A percentile compares a stretch with the other conserved stretches of the same genome.
Conservation (phyloP, 2,888 invertebrate species). For the Drosophila eohydei region DNA sequence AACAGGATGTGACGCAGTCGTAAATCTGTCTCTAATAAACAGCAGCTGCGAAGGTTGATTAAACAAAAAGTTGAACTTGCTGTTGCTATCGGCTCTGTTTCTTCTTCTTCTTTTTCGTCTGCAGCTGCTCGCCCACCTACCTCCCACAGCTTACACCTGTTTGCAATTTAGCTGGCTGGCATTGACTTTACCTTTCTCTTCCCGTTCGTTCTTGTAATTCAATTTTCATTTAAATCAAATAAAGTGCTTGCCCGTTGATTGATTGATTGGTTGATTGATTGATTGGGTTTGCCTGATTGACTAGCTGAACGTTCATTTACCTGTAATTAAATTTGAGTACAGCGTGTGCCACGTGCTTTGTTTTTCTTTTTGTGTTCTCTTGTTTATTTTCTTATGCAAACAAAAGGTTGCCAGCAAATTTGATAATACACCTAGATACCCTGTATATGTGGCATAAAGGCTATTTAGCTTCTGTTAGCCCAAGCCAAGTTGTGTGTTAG, state of each 20-base stretch:
- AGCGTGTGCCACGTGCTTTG: constrained; percentile 43
- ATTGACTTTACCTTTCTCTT: constrained; percentile 1
- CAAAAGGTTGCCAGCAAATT: constrained; percentile 3
- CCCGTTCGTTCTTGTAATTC: constrained; percentile 10
- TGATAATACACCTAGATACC: constrained; percentile 1
- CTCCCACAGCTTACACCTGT: not conserved
- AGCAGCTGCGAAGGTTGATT: constrained; percentile 61
- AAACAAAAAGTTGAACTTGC: constrained; percentile 62
- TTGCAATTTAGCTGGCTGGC: constrained; percentile 20
- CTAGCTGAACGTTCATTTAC: constrained; percentile 48
- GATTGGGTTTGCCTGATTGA: constrained; percentile 39
- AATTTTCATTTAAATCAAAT: constrained; percentile 46
- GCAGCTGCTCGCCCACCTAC: not conserved
- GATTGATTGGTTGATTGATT: constrained; percentile 50
- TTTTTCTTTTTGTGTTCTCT: not conserved
- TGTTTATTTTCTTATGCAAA: constrained; percentile 42
- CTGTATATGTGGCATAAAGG: not conserved
- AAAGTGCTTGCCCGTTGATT: constrained; percentile 41
- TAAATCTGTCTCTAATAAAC: constrained; percentile 69
- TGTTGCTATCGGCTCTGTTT: not conserved
- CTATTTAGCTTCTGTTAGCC: not conserved
- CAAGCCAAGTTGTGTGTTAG: not conserved
- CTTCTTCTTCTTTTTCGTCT: not conserved
- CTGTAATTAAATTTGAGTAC: constrained; percentile 61
- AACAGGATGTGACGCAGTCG: constrained; percentile 75